These are phyloP conservation scores for Oophaga sylvatica DNA, from an alignment of 2,797 vertebrate genomes.

Conservation along the genomic window DNA sequence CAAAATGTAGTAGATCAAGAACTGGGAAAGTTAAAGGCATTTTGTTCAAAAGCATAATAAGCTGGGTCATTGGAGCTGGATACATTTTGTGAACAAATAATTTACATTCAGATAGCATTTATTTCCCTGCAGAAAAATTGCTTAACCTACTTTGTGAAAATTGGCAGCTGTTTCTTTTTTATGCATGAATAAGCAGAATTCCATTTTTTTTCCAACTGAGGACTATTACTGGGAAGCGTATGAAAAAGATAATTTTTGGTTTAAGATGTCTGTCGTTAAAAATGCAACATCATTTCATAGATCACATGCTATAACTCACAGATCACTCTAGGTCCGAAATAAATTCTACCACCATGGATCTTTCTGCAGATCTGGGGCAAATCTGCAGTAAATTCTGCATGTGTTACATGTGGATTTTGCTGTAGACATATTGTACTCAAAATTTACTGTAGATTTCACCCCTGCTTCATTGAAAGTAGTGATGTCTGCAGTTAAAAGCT, in stretches of 20 bases:
- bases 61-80: neutral
- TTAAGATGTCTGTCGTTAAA: no score
- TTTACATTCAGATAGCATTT: slow-evolving; percentile 18
- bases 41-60: slow-evolving; percentile 21
- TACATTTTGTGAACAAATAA: slow-evolving; percentile 39
- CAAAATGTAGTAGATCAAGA: slow-evolving; percentile 11
- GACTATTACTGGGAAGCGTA: neutral
- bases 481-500: no score
- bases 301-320: no score
- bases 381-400: no score
- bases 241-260: neutral
- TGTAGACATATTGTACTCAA: no score
- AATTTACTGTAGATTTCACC: no score
- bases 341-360: no score
- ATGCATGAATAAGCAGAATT: neutral
- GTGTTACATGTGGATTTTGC: no score
- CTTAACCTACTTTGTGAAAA: slow-evolving; percentile 33
- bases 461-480: no score
- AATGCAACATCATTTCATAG: no score
- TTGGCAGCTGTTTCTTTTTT: neutral
- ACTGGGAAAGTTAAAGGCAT: neutral
- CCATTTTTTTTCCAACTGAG: neutral
- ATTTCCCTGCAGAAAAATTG: slow-evolving; percentile 18
- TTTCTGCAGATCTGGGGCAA: no score
- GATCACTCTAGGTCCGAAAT: no score